phyloP scores from a whole-genome alignment of 2,797 vertebrate genomes.

The Staurois parvus region DNA sequence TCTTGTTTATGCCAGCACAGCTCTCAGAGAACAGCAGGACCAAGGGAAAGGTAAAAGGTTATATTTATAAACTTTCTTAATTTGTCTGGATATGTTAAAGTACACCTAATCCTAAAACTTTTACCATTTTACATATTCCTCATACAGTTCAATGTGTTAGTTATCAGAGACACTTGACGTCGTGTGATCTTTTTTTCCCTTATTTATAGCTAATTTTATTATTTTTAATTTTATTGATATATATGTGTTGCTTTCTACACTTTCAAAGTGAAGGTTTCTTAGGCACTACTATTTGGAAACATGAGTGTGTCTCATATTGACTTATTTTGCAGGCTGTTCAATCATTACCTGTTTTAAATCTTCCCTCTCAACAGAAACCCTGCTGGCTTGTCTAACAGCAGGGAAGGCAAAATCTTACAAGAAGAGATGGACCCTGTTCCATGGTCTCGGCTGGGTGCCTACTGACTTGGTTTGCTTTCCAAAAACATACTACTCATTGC shows the following conservation, averaged over 20 bases:
- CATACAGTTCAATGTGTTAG: no score
- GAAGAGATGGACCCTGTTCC: conserved; percentile 11
- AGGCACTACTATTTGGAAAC: conserved; percentile 35
- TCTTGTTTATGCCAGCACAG: no score
- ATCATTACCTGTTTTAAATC: conserved; percentile 57
- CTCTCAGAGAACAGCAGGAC: no score
- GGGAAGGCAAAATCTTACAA: conserved; percentile 37
- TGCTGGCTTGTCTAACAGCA: conserved; percentile 38
- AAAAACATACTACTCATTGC: conserved; percentile 31
- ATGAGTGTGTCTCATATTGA: conserved; percentile 42
- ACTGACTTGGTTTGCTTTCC: conserved; percentile 41
- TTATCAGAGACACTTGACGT: no score
- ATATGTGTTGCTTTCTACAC: neutral
- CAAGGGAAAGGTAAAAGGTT: no score
- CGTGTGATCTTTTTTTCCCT: neutral
- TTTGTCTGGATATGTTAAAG: no score
- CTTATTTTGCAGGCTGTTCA: conserved; percentile 44
- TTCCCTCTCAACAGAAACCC: conserved; percentile 38
- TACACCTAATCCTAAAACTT: no score
- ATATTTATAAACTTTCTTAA: no score
- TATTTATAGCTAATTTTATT: neutral
- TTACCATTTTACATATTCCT: no score
- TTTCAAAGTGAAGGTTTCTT: conserved; percentile 35
- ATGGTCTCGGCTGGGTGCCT: conserved; percentile 25
- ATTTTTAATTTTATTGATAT: conserved; percentile 19